Percentiles rank a stretch among this genome's conserved stretches.
phyloP scores from a whole-genome alignment of 2,888 invertebrate species.

The Melipona beecheii region DNA sequence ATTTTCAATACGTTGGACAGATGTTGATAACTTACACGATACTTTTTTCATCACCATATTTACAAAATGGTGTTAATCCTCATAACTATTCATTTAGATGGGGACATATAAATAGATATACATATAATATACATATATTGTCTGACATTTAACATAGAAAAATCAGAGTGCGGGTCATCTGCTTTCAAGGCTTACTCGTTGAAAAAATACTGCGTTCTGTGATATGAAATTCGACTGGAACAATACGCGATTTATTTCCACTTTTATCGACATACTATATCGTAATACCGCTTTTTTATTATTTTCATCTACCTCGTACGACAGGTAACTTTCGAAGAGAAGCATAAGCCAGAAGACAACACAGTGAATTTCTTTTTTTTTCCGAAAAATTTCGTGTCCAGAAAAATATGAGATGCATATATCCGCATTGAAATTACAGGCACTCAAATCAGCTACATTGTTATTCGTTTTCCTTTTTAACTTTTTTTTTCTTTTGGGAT shows the following conservation, averaged over 20 bases:
- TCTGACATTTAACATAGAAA: conserved; percentile 60
- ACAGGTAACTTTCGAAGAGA: conserved; percentile 14
- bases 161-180: conserved; percentile 52
- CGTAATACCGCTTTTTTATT: conserved; percentile 31
- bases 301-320: background rate
- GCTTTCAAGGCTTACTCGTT: conserved; percentile 62
- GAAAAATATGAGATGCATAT: conserved; percentile 69
- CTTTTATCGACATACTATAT: conserved; percentile 27
- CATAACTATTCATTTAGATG: conserved; percentile 31
- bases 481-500: conserved; percentile 30
- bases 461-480: conserved; percentile 9
- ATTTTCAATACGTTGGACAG: background rate
- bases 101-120: conserved; percentile 42
- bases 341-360: conserved; percentile 60
- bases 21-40: conserved; percentile 37
- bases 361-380: conserved; percentile 25
- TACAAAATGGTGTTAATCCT: conserved; percentile 33
- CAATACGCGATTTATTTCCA: conserved; percentile 40
- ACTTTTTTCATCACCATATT: conserved; percentile 17
- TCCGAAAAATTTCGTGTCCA: conserved; percentile 50
- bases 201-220: conserved; percentile 76
- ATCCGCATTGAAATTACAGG: conserved; percentile 68
- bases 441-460: conserved; percentile 74
- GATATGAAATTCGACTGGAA: conserved; percentile 66
- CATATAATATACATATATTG: conserved; percentile 56